Percentiles rank a stretch among this genome's conserved stretches.
Evolutionary conservation across 1,140 invertebrate genomes (phyloP).

Genomic region (Planococcus citri): DNA sequence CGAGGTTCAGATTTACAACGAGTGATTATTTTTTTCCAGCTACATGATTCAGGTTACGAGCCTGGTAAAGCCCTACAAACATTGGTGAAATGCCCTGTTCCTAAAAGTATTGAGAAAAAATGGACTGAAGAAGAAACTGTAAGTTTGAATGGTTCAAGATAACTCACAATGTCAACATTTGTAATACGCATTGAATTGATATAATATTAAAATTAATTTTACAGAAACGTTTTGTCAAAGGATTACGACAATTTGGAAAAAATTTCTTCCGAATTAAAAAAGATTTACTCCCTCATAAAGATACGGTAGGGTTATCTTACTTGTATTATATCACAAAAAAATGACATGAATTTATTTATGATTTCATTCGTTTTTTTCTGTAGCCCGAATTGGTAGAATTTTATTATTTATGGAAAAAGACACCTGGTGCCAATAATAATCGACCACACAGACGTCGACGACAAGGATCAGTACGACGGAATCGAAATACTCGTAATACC

Average conservation of each 20-base stretch:
- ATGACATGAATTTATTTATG: not conserved
- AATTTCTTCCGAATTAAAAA: constrained; percentile 97
- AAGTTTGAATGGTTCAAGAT: constrained; percentile 34
- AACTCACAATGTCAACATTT: too few relatives aligned
- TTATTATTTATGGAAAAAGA: constrained; percentile 99
- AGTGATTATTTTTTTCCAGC: constrained; percentile 40
- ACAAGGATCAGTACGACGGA: constrained; percentile 75
- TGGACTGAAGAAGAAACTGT: constrained; percentile 94
- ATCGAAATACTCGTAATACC: constrained; percentile 63
- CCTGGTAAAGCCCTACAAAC: constrained; percentile 89
- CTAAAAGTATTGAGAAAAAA: constrained; percentile 92
- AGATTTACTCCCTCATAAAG: constrained; percentile 89
- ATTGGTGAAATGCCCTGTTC: constrained; percentile 89
- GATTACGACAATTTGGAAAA: constrained; percentile 93
- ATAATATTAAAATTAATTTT: constrained; percentile 31
- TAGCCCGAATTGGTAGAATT: constrained; percentile 92
- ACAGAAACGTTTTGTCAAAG: constrained; percentile 92
- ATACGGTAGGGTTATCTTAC: constrained; percentile 70
- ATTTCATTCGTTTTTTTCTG: constrained; percentile 28
- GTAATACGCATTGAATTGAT: too few relatives aligned
- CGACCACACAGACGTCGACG: constrained; percentile 73
- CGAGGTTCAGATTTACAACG: too few relatives aligned
- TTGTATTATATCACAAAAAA: constrained; percentile 22
- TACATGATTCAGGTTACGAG: constrained; percentile 91
- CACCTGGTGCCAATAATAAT: constrained; percentile 89